Percentiles rank a stretch among this genome's conserved stretches.
phyloP scores from a whole-genome alignment of 2,113 vertebrate genomes.

The Chiloscyllium plagiosum region DNA sequence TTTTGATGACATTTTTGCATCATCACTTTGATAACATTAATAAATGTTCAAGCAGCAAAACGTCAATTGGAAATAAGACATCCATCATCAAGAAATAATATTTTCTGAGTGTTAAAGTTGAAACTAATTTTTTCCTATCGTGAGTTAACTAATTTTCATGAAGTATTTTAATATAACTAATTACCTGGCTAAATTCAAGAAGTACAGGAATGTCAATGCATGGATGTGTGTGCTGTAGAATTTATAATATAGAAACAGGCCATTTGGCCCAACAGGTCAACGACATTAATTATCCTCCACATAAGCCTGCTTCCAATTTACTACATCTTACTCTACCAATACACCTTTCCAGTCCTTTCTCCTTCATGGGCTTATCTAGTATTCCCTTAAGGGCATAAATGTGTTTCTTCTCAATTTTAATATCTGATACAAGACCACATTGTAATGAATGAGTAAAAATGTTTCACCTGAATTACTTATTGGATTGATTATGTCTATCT shows the following conservation, averaged over 20 bases:
- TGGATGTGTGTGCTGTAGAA: neutral
- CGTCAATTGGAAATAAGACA: neutral
- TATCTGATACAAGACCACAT: neutral
- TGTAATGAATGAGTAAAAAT: neutral
- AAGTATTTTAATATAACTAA: neutral
- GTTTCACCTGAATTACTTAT: neutral
- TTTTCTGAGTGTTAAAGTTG: neutral
- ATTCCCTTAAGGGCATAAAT: neutral
- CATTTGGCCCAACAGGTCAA: neutral
- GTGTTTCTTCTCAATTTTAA: neutral
- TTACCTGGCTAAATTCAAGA: neutral
- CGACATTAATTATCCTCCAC: neutral
- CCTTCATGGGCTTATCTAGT: neutral
- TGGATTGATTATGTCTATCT: neutral
- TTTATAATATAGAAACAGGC: neutral
- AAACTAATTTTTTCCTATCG: neutral
- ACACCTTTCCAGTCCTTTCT: neutral
- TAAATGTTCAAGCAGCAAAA: conserved; percentile 15
- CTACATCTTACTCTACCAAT: neutral
- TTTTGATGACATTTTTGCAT: conserved; percentile 35
- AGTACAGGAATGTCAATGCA: neutral
- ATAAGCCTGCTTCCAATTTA: neutral
- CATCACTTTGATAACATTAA: conserved; percentile 31
- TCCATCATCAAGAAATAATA: neutral
- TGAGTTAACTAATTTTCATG: neutral